Evolutionary conservation across 2,113 vertebrate genomes (phyloP).

Genomic region (Numida meleagris): DNA sequence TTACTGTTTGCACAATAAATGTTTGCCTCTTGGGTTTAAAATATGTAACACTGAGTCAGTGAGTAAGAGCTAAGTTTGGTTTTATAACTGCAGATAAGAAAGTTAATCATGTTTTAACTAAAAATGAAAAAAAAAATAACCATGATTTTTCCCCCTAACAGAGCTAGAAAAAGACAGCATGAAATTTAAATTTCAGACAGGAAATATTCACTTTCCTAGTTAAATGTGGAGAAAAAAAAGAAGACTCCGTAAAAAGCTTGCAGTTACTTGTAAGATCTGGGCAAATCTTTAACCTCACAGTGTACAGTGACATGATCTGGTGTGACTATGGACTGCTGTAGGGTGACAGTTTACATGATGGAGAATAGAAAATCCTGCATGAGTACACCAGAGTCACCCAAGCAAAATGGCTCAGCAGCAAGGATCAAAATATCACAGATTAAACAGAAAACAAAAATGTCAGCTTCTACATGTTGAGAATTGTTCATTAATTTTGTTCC

Average conservation of each 20-base stretch:
- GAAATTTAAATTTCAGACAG: not conserved
- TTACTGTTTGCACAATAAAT: not conserved
- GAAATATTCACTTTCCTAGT: not conserved
- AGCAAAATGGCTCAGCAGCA: not conserved
- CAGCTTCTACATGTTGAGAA: conserved; percentile 13
- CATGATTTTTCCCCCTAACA: not conserved
- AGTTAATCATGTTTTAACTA: not conserved
- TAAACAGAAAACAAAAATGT: not conserved
- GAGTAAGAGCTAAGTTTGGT: not conserved
- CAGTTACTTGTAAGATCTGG: not conserved
- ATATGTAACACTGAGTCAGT: not conserved
- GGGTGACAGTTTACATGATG: not conserved
- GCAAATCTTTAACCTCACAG: not conserved
- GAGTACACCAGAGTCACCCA: not conserved
- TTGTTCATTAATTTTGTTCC: not conserved
- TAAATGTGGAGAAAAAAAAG: not conserved
- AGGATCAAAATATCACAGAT: not conserved
- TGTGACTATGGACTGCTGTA: not conserved
- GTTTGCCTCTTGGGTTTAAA: not conserved
- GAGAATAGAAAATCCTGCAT: not conserved
- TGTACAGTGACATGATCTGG: not conserved
- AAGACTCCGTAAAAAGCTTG: not conserved
- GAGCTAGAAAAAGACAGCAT: not conserved
- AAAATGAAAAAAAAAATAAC: not conserved
- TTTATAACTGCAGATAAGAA: not conserved